Percentiles rank a stretch among this genome's conserved stretches.
phyloP scores from a whole-genome alignment of 64 coral and sea anemone genomes.

The Hydrozoanthus tunicans region DNA sequence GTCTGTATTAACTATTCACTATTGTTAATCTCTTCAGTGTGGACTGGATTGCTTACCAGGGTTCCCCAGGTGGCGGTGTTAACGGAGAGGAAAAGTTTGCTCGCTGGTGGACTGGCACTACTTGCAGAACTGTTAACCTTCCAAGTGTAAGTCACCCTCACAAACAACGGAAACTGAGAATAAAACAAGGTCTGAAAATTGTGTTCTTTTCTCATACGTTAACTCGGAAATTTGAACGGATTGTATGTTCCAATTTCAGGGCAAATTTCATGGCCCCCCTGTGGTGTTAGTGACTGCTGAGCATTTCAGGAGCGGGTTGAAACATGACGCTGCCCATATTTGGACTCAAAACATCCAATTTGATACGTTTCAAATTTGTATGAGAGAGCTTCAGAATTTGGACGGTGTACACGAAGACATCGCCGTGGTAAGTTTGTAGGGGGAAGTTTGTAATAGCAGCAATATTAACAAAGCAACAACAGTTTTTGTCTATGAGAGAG shows the following conservation, averaged over 20 bases:
- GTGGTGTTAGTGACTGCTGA: conserved; percentile 8
- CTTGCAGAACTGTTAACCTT: not conserved
- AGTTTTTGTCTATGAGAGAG: not conserved
- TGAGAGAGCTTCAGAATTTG: conserved; percentile 18
- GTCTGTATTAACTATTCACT: too few relatives aligned
- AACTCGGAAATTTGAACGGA: not conserved
- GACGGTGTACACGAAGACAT: conserved; percentile 12
- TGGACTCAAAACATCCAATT: conserved; percentile 6
- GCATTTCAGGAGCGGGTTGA: not conserved
- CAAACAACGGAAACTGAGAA: not conserved
- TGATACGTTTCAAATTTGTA: not conserved
- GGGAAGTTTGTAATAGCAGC: too few relatives aligned
- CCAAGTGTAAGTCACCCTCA: not conserved
- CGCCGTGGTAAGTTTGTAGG: not conserved
- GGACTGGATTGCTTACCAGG: conserved; percentile 20
- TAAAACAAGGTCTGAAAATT: too few relatives aligned
- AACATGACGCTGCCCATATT: not conserved
- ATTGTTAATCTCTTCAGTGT: not conserved
- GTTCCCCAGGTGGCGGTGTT: not conserved
- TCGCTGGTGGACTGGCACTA: conserved; percentile 6
- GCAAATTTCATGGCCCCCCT: not conserved
- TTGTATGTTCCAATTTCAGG: not conserved
- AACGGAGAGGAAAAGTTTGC: conserved; percentile 13
- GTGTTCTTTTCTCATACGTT: not conserved
- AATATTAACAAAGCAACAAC: not conserved